Percentiles rank a stretch among this genome's conserved stretches.
These are phyloP conservation scores for Alentia gelatinosa DNA, from an alignment of 2,888 invertebrate genomes.

Conservation along the genomic window DNA sequence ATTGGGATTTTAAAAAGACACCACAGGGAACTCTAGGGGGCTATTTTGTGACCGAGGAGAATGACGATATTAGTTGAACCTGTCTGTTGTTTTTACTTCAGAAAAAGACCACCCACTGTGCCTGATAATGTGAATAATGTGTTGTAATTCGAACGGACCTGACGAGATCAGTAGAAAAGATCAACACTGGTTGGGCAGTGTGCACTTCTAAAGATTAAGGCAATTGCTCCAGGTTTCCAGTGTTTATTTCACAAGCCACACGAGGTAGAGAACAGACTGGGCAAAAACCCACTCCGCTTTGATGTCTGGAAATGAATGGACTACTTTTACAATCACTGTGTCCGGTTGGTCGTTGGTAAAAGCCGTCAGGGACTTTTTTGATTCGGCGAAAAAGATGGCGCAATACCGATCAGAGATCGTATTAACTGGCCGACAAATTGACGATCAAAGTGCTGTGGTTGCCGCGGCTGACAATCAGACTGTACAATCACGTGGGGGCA, in stretches of 20 bases:
- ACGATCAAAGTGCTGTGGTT: background rate
- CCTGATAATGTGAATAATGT: background rate
- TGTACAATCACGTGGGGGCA: background rate
- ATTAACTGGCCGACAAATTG: background rate
- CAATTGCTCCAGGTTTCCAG: background rate
- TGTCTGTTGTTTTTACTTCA: background rate
- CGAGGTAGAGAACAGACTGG: background rate
- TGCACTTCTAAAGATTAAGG: slow-evolving; percentile 16
- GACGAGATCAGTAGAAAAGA: background rate
- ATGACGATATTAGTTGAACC: background rate
- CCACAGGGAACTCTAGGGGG: too few species aligned
- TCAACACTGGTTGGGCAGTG: background rate
- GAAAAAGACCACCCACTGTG: background rate
- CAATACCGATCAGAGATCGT: background rate
- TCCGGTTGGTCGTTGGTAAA: background rate
- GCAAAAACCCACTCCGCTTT: background rate
- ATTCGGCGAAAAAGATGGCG: background rate
- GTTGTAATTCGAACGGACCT: background rate
- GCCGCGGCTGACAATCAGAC: background rate
- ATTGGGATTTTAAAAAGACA: too few species aligned
- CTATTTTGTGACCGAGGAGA: background rate
- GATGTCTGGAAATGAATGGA: slow-evolving; percentile 4
- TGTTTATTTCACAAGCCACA: background rate
- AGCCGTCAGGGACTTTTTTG: background rate
- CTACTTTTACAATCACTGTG: background rate